phyloP scores from a whole-genome alignment of 2,888 invertebrate species.

The Drosophila quinaria region DNA sequence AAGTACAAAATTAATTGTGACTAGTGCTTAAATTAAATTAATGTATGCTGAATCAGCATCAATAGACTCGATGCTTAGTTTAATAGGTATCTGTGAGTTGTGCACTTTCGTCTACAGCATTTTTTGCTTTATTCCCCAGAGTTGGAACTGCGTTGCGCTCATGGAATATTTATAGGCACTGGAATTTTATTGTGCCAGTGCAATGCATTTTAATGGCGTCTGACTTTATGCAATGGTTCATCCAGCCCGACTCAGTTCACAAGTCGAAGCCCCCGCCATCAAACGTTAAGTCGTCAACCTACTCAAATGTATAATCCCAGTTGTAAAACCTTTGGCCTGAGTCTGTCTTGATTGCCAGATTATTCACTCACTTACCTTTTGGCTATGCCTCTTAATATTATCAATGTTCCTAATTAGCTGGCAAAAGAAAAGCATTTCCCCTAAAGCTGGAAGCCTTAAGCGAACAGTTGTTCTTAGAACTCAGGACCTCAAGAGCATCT shows the following conservation, averaged over 20 bases:
- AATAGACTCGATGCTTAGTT: no score
- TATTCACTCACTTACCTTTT: constrained; percentile 11
- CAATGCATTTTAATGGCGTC: constrained; percentile 56
- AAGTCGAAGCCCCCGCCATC: constrained; percentile 12
- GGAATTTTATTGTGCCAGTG: constrained; percentile 49
- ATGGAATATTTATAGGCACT: constrained; percentile 60
- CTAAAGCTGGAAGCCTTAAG: not conserved
- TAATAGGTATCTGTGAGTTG: not conserved
- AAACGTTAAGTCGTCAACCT: constrained; percentile 6
- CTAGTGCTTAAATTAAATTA: no score
- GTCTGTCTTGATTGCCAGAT: constrained; percentile 1
- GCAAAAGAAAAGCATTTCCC: not conserved
- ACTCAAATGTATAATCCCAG: not conserved
- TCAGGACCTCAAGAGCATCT: constrained; percentile 7
- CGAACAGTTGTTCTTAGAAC: not conserved
- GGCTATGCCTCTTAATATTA: constrained; percentile 7
- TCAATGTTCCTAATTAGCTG: constrained; percentile 19
- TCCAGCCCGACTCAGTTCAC: constrained; percentile 39
- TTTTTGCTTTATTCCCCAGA: not conserved
- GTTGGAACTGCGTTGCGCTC: constrained; percentile 25
- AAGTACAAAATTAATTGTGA: not conserved
- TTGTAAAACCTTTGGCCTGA: not conserved
- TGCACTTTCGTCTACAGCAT: not conserved
- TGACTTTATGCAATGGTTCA: constrained; percentile 49
- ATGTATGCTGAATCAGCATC: no score